Percentiles rank a stretch among this genome's conserved stretches.
Conservation (phyloP, 2,888 invertebrate species). For the Dinocampus coccinellae region DNA sequence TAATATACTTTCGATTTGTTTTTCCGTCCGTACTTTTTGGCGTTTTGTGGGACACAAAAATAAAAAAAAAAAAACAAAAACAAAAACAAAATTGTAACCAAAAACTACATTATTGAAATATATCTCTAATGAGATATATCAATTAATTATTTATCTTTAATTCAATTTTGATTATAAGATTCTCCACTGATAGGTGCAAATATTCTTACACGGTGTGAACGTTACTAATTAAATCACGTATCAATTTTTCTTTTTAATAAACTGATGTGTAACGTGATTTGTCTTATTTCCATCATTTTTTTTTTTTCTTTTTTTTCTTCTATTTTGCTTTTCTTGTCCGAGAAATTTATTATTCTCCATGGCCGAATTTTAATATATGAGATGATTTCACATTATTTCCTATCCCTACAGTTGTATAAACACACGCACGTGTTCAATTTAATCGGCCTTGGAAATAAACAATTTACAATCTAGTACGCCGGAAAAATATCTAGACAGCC, state of each 20-base stretch:
- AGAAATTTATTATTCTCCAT: not conserved
- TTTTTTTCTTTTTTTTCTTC: slow-evolving; percentile 17
- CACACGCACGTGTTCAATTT: not conserved
- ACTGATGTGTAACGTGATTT: slow-evolving; percentile 20
- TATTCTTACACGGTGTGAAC: slow-evolving; percentile 26
- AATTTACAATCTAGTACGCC: slow-evolving; percentile 70
- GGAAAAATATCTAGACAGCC: slow-evolving; percentile 78
- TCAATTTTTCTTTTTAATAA: slow-evolving; percentile 25
- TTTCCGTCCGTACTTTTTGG: slow-evolving; percentile 30
- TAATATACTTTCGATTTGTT: slow-evolving; percentile 28
- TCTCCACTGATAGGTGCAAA: slow-evolving; percentile 28
- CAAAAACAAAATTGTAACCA: slow-evolving; percentile 46
- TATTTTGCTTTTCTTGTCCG: slow-evolving; percentile 12
- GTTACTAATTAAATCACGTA: slow-evolving; percentile 1
- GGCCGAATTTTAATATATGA: not conserved
- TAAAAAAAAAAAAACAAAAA: too few relatives aligned
- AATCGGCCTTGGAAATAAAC: slow-evolving; percentile 44
- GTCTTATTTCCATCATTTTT: slow-evolving; percentile 21
- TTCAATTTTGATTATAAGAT: not conserved
- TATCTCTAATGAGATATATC: not conserved
- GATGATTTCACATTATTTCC: not conserved
- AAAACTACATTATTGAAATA: slow-evolving; percentile 8
- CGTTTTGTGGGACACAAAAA: slow-evolving; percentile 25
- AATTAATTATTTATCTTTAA: not conserved
- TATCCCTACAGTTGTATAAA: slow-evolving; percentile 17